Evolutionary conservation across 2,797 vertebrate species (phyloP), one percentile per base, ranked within the genome.

Genomic region (Gymnocypris eckloni): DNA sequence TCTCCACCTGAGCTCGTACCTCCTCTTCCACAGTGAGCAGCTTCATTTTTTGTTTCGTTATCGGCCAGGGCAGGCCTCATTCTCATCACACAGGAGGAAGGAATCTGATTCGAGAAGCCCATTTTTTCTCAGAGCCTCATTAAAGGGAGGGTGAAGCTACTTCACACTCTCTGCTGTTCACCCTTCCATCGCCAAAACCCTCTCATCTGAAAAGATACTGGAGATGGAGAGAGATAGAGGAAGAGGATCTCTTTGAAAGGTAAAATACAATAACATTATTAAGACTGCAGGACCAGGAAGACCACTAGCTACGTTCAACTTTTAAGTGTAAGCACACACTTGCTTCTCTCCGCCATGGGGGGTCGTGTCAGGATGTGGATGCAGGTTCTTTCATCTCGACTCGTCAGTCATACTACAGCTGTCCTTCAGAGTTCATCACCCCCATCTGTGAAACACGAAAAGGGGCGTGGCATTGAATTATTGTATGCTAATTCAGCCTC

Each of bases 381-480:
- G 39, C 0, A 12, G n/a, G 61, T 79, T 50, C 33, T 70, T 82
- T 82, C 67, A 81, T 70, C 16, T 84, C 7, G 1, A 41, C 48
- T 70, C 54, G 61, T 43, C 48, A 70, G 48, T 70, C n/a, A 85
- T 48, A 45, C 22, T 66, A 33, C 28, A 37, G 37, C 73, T 71
- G 86, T 80, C 59, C 84, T 78, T 84, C 20, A 64, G 71, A 83
- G 84, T 83, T 90, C 79, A 83, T 86, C 75, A 79, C 69, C 43
- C 39, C 90, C 88, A 88, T 94, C 92, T 93, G 90, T 92, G 91
- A 92, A 93, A 91, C 92, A 93, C 89, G 91, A 89, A 93, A 94
- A 93, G 92, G 93, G 92, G 91, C 92, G 91, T 95, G 94, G 92
- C 94, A 94, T 95, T 95, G 91, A 93, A 95, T 94, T 95, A 94